A percentile compares a stretch with the other conserved stretches of the same genome.
Evolutionary conservation across 2,113 vertebrate genomes (phyloP).

Genomic region (Brachionichthys hirsutus): DNA sequence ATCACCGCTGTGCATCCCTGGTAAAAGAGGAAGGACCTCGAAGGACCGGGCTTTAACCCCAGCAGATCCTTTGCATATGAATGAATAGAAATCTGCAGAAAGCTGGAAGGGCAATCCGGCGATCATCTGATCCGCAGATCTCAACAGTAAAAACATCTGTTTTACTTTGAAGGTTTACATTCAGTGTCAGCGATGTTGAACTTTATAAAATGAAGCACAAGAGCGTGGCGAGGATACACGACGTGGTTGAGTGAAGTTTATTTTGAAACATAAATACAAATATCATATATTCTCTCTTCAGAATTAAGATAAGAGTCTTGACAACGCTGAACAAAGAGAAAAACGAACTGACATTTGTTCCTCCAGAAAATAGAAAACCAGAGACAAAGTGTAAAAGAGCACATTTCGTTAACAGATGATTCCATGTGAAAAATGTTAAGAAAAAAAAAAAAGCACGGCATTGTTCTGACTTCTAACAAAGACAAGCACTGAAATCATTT

Average conservation of each 20-base stretch:
- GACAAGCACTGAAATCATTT: too few species aligned
- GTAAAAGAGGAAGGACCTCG: neutral
- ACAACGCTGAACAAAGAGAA: neutral
- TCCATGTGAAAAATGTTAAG: slow-evolving; percentile 49
- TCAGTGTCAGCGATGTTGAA: neutral
- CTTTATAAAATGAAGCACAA: slow-evolving; percentile 44
- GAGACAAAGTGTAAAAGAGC: neutral
- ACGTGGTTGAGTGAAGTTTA: slow-evolving; percentile 63
- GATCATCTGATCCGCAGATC: slow-evolving; percentile 11
- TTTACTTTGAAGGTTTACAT: too few species aligned
- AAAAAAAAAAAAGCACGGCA: slow-evolving; percentile 13
- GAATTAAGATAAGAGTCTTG: slow-evolving; percentile 25
- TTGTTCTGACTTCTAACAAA: slow-evolving; percentile 8
- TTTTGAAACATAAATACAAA: slow-evolving; percentile 60
- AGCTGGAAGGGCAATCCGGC: slow-evolving; percentile 7
- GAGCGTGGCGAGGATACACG: slow-evolving; percentile 18
- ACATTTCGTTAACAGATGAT: slow-evolving; percentile 12
- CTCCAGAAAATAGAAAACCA: slow-evolving; percentile 2
- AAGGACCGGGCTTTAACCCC: neutral
- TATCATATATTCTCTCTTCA: slow-evolving; percentile 17
- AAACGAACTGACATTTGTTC: too few species aligned
- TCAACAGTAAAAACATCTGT: too few species aligned
- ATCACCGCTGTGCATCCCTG: slow-evolving; percentile 7
- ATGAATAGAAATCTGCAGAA: slow-evolving; percentile 28
- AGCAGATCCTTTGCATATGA: slow-evolving; percentile 37